phyloP scores from a whole-genome alignment of 1,140 invertebrate genomes.

The Pomacea maculata region DNA sequence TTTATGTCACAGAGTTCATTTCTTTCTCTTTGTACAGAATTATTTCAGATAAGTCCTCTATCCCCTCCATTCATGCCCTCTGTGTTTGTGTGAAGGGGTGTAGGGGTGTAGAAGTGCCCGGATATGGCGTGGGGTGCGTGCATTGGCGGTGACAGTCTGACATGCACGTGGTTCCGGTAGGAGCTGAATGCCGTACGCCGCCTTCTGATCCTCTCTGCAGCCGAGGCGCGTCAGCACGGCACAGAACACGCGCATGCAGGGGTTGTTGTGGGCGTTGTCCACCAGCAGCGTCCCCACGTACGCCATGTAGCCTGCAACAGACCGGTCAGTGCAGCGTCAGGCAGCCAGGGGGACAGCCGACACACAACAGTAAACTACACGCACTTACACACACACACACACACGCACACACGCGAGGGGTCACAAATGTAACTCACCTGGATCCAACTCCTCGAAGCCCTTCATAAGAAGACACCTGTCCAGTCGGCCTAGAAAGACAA shows the following conservation, averaged over 20 bases:
- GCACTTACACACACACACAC: neutral
- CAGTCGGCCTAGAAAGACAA: conserved; percentile 35
- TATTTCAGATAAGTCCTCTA: neutral
- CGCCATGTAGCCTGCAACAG: conserved; percentile 28
- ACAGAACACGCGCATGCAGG: conserved; percentile 33
- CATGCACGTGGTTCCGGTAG: conserved; percentile 4
- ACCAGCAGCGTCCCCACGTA: conserved; percentile 40
- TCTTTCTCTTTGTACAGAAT: too few relatives aligned
- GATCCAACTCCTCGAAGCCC: conserved; percentile 33
- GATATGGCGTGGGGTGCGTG: neutral
- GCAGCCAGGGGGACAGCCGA: neutral
- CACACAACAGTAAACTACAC: neutral
- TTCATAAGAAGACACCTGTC: conserved; percentile 34
- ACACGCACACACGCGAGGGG: neutral
- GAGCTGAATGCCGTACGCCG: neutral
- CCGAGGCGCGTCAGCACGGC: conserved; percentile 5
- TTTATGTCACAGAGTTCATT: too few relatives aligned
- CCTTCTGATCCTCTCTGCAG: conserved; percentile 7
- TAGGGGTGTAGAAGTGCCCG: neutral
- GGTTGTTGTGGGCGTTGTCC: conserved; percentile 43
- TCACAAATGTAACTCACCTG: conserved; percentile 25
- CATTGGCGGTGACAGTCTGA: neutral
- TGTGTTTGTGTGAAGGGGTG: neutral
- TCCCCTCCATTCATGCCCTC: neutral
- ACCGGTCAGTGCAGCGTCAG: neutral